Percentiles rank a stretch among this genome's conserved stretches.
phyloP scores from a whole-genome alignment of 2,113 vertebrate genomes.

The Siphamia tubifer region DNA sequence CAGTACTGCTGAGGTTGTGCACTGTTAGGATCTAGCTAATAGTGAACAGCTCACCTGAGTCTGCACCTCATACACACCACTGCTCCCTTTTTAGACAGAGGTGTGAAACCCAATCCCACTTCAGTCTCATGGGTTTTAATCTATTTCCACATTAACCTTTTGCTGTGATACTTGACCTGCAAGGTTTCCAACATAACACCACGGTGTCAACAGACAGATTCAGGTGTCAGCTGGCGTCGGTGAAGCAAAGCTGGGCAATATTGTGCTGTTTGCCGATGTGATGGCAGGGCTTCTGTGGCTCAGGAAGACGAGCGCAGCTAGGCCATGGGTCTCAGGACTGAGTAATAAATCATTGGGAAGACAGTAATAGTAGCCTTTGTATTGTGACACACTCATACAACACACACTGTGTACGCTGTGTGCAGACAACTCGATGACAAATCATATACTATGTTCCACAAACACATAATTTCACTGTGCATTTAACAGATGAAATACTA shows the following conservation, averaged over 20 bases:
- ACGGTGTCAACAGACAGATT: slow-evolving; percentile 63
- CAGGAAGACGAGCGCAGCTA: slow-evolving; percentile 33
- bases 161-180: slow-evolving; percentile 56
- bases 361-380: slow-evolving; percentile 67
- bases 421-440: slow-evolving; percentile 6
- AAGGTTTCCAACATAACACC: slow-evolving; percentile 38
- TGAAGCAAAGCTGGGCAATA: slow-evolving; percentile 65
- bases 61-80: slow-evolving; percentile 11
- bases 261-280: slow-evolving; percentile 66
- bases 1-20: background rate
- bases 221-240: slow-evolving; percentile 68
- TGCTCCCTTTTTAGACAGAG: background rate
- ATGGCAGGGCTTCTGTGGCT: slow-evolving; percentile 57
- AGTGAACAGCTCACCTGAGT: background rate
- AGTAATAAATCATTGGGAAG: slow-evolving; percentile 76
- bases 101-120: slow-evolving; percentile 35
- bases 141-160: slow-evolving; percentile 70
- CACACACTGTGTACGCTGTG: slow-evolving; percentile 4
- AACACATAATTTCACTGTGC: background rate
- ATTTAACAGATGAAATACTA: background rate
- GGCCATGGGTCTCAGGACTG: slow-evolving; percentile 37
- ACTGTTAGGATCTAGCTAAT: background rate
- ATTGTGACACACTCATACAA: slow-evolving; percentile 29
- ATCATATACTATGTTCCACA: slow-evolving; percentile 8
- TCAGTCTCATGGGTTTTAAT: slow-evolving; percentile 62